Conservation (phyloP, 2,888 invertebrate genomes). For the Mythimna ferrago region DNA sequence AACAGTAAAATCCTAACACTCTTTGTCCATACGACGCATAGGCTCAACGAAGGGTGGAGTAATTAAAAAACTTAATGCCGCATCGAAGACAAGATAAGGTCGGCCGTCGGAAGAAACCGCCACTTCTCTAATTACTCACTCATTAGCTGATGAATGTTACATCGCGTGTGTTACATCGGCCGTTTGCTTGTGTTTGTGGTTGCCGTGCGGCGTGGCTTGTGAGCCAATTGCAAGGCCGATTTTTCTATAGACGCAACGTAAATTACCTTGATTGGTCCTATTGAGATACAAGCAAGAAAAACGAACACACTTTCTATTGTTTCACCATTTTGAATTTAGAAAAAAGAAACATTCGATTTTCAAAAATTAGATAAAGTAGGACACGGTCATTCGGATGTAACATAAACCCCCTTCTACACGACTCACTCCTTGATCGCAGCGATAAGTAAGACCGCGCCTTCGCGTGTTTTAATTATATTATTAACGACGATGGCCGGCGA, state of each 20-base stretch:
- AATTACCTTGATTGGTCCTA: slow-evolving; percentile 50
- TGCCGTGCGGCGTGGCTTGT: slow-evolving; percentile 52
- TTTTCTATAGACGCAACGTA: slow-evolving; percentile 48
- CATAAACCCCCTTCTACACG: slow-evolving; percentile 67
- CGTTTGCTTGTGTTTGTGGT: slow-evolving; percentile 62
- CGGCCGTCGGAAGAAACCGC: slow-evolving; percentile 86
- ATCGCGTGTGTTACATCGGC: slow-evolving; percentile 63
- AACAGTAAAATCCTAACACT: slow-evolving; percentile 19
- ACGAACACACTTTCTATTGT: not conserved
- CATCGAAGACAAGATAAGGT: slow-evolving; percentile 90
- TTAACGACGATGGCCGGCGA: slow-evolving; percentile 87
- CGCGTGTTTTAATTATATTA: slow-evolving; percentile 91
- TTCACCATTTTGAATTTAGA: not conserved
- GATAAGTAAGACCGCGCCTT: slow-evolving; percentile 88
- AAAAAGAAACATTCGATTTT: slow-evolving; percentile 20
- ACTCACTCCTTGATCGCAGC: slow-evolving; percentile 83
- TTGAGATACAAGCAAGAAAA: slow-evolving; percentile 9
- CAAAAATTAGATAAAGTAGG: slow-evolving; percentile 50
- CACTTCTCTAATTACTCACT: slow-evolving; percentile 89
- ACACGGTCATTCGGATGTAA: slow-evolving; percentile 38
- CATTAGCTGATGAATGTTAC: slow-evolving; percentile 88
- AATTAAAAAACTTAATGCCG: slow-evolving; percentile 88
- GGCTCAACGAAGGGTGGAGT: slow-evolving; percentile 74
- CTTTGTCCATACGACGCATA: slow-evolving; percentile 45
- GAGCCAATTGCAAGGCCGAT: slow-evolving; percentile 57